Base-by-base conservation (phyloP, 2,888 invertebrate species). In the Lycocerus yunnanus region DNA sequence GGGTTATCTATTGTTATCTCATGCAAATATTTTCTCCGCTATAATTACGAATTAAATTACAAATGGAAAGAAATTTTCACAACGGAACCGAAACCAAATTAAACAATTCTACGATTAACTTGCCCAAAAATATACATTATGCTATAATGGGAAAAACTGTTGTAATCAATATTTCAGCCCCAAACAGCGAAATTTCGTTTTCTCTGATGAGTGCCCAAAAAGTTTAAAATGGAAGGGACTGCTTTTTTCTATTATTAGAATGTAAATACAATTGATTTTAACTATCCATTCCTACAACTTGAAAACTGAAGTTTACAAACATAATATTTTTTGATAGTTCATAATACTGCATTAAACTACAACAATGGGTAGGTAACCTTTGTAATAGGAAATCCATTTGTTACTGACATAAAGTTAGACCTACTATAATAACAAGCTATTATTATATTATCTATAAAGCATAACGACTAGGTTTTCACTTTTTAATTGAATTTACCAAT, bases 401-500 rank as follows among this genome's bases (percentile, higher is more conserved):
- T 43, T 43, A 43, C 43, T n/a, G 43, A 43, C 43, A 43, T n/a
- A n/a, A 43, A 43, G 43, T 43, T 43, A n/a, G 43, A 43, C 43
- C 43, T 43, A 43, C 43, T n/a, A 43, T n/a, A 1, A 43, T 43
- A 43, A 43, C n/a, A 43, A 43, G 43, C 43, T 43, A 67, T 67
- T 67, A 67, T 24, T 67, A 67, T 15, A 15, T 16, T 21, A 67
- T 27, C 67, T 43, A 67, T 24, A 14, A 43, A 67, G 67, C 67
- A 43, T 43, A 67, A 67, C 67, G 67, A n/a, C 24, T 13, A 15
- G 11, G 43, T 67, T 67, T 67, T 67, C 67, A 67, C 67, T 67
- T 67, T 43, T 43, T 43, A 43, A 43, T 43, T 43, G 43, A 43
- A 43, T 43, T 43, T 43, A 43, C 43, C 43, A 43, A 43, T 43